Evolutionary conservation across 2,113 vertebrate species (phyloP).

Genomic region (Percina caprodes): DNA sequence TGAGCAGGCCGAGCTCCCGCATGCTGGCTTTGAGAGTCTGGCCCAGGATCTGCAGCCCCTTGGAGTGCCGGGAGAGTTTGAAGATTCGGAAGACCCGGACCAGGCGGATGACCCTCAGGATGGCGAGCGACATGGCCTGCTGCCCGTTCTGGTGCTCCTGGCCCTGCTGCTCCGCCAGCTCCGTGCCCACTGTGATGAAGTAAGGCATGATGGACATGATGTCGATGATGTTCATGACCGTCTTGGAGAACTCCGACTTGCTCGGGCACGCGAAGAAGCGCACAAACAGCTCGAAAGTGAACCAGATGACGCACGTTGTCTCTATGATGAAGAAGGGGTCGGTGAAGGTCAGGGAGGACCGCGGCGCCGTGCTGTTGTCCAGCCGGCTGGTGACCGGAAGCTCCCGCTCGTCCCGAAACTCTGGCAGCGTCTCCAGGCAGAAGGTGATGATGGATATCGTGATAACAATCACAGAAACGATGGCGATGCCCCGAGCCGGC

Average conservation of each 20-base stretch:
- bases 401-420: slow-evolving; percentile 89
- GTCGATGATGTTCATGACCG: slow-evolving; percentile 96
- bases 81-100: slow-evolving; percentile 96
- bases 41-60: slow-evolving; percentile 95
- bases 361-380: slow-evolving; percentile 79
- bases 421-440: slow-evolving; percentile 92
- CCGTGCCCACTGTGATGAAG: slow-evolving; percentile 93
- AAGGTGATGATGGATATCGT: slow-evolving; percentile 93
- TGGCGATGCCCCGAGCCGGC: slow-evolving; percentile 90
- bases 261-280: slow-evolving; percentile 93
- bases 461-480: slow-evolving; percentile 91
- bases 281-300: slow-evolving; percentile 94
- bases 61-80: slow-evolving; percentile 95
- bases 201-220: slow-evolving; percentile 94
- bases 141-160: no score
- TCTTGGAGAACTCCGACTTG: slow-evolving; percentile 92
- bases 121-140: slow-evolving; percentile 94
- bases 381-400: slow-evolving; percentile 77
- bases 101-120: slow-evolving; percentile 93
- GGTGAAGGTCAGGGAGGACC: slow-evolving; percentile 81
- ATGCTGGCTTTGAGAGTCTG: slow-evolving; percentile 95
- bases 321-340: slow-evolving; percentile 97
- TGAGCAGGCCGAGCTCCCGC: slow-evolving; percentile 93
- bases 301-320: slow-evolving; percentile 96
- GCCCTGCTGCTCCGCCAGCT: slow-evolving; percentile 91